Evolutionary conservation across 1,140 invertebrate genomes (phyloP), one percentile per base, ranked within the genome.

Genomic region (Sitobion miscanthi): DNA sequence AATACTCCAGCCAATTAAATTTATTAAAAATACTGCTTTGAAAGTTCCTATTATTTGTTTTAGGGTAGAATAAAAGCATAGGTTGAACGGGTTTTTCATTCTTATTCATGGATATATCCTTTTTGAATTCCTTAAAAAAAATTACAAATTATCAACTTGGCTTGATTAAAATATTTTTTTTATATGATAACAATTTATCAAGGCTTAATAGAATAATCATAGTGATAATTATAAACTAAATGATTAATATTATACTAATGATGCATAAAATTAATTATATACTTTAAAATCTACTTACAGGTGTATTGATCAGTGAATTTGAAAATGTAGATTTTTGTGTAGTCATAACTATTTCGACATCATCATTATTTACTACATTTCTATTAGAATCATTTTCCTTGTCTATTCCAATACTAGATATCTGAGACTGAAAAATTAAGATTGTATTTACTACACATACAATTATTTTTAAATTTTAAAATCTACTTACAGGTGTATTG

Each of bases 1-100:
- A 88, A 88, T 88, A 88, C 42, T 45, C 42, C 45, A 88, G 25
- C 86, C 42, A 88, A 49, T 47, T 49, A 88, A 49, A 88, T 88
- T 49, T 88, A 14, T 45, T 88, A 47, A 11, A 82, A 82, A 9
- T 38, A 82, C 69, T 82, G 69, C 69, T 82, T 82, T 82, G 69
- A 82, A 82, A 82, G 69, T 17, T 82, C 69, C 69, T 82, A n/a
- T 82, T 82, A 82, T 82, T 82, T 82, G 69, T 82, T n/a, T 82
- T 82, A 11, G n/a, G 69, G 69, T 82, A 82, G n/a, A n/a, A 35
- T 82, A 82, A 82, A 82, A 82, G 69, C 14, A 82, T 82, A 35
- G n/a, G 69, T n/a, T 82, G 30, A 38, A 38, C 69, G 14, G n/a
- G n/a, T 82, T 82, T 82, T 82, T 82, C 69, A 82, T 82, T 82